A percentile compares a stretch with the other conserved stretches of the same genome.
These are phyloP conservation scores for Pocillopora meandrina DNA, from an alignment of 92 coral and sea anemone genomes.

Conservation along the genomic window DNA sequence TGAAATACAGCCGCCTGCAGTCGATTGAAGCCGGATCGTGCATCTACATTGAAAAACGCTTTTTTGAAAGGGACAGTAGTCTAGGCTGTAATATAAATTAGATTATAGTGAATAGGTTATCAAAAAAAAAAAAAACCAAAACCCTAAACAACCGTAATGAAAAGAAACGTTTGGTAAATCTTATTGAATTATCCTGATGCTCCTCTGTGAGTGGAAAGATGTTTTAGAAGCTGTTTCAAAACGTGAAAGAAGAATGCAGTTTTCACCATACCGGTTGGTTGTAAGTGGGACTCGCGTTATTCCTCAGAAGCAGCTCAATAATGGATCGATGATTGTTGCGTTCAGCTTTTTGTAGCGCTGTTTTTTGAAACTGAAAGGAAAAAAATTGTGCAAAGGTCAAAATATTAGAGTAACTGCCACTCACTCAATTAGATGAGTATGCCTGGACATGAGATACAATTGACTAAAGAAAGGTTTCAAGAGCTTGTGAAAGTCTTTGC, in stretches of 20 bases:
- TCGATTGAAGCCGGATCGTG: constrained; percentile 19
- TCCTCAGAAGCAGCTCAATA: constrained; percentile 22
- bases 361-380: constrained; percentile 17
- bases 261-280: constrained; percentile 18
- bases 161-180: too few relatives aligned
- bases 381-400: neutral
- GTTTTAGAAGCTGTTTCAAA: neutral
- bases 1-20: constrained; percentile 20
- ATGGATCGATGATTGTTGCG: constrained; percentile 23
- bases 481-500: too few relatives aligned
- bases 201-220: too few relatives aligned
- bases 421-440: neutral
- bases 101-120: too few relatives aligned
- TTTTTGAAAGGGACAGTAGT: neutral
- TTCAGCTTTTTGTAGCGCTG: constrained; percentile 34
- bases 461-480: too few relatives aligned
- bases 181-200: too few relatives aligned
- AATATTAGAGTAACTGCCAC: neutral
- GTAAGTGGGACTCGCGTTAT: constrained; percentile 3
- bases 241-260: neutral
- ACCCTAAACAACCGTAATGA: too few relatives aligned
- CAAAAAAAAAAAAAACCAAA: too few relatives aligned
- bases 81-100: constrained; percentile 7
- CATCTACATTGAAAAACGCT: constrained; percentile 9
- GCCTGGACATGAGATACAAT: too few relatives aligned